Evolutionary conservation across 2,888 invertebrate species (phyloP).

Genomic region (Campopleginae sp.): DNA sequence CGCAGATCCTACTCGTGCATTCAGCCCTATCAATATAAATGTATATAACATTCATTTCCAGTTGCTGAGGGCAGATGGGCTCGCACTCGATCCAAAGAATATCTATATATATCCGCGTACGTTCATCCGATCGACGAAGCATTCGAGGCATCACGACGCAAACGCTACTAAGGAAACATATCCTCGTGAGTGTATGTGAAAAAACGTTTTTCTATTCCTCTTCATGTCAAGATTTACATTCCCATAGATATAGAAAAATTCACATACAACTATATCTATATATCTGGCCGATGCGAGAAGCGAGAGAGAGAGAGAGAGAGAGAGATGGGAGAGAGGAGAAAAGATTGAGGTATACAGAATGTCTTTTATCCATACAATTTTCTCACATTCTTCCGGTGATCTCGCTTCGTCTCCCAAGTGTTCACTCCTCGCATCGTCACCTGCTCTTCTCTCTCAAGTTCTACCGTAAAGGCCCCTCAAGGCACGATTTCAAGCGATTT

Average conservation of each 20-base stretch:
- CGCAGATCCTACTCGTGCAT: slow-evolving; percentile 59
- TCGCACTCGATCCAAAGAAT: slow-evolving; percentile 46
- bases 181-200: slow-evolving; percentile 20
- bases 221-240: slow-evolving; percentile 10
- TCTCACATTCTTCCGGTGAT: slow-evolving; percentile 26
- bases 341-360: slow-evolving; percentile 27
- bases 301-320: slow-evolving; percentile 29
- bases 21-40: slow-evolving; percentile 30
- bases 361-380: slow-evolving; percentile 39
- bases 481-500: slow-evolving; percentile 45
- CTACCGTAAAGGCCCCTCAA: slow-evolving; percentile 24
- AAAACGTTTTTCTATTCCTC: slow-evolving; percentile 53
- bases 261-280: not conserved
- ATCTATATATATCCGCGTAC: slow-evolving; percentile 1
- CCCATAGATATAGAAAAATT: not conserved
- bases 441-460: slow-evolving; percentile 24
- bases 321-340: slow-evolving; percentile 15
- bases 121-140: slow-evolving; percentile 53
- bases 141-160: slow-evolving; percentile 18
- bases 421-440: slow-evolving; percentile 27
- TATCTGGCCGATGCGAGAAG: slow-evolving; percentile 21
- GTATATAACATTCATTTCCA: slow-evolving; percentile 14
- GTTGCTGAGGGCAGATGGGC: slow-evolving; percentile 49
- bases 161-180: slow-evolving; percentile 14
- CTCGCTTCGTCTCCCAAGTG: slow-evolving; percentile 37